These are phyloP conservation scores for Cyanoramphus novaezelandiae DNA, from an alignment of 2,113 vertebrate genomes.

Conservation along the genomic window DNA sequence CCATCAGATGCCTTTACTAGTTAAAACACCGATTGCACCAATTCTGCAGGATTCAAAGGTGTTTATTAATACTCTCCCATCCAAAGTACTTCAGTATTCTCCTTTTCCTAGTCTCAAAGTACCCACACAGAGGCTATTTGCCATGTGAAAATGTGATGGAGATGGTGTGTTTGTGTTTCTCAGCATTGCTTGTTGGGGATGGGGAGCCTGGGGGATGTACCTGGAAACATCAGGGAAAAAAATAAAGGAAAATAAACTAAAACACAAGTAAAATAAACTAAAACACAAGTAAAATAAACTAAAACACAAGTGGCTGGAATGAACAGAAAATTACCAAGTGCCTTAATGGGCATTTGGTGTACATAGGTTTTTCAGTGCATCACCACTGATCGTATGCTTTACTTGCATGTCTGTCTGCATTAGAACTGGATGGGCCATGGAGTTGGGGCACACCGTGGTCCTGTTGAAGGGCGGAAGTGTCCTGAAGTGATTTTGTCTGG, in stretches of 20 bases:
- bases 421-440: accelerated
- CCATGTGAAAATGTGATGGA: not conserved
- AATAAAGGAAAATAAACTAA: not conserved
- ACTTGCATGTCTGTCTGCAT: not conserved
- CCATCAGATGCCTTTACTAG: not conserved
- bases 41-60: not conserved
- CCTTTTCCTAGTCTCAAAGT: not conserved
- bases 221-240: not conserved
- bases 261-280: too few relatives aligned
- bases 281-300: not conserved
- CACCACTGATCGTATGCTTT: accelerated
- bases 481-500: accelerated
- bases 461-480: accelerated
- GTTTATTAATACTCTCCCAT: not conserved
- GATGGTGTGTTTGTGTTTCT: accelerated
- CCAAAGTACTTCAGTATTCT: not conserved
- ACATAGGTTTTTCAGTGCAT: not conserved
- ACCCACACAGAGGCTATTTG: not conserved
- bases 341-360: not conserved
- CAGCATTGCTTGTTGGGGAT: not conserved
- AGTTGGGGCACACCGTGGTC: accelerated
- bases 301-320: not conserved
- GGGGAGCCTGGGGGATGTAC: not conserved
- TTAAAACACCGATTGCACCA: accelerated
- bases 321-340: not conserved